Base-by-base conservation (phyloP, 2,797 vertebrate species). In the Myripristis murdjan region DNA sequence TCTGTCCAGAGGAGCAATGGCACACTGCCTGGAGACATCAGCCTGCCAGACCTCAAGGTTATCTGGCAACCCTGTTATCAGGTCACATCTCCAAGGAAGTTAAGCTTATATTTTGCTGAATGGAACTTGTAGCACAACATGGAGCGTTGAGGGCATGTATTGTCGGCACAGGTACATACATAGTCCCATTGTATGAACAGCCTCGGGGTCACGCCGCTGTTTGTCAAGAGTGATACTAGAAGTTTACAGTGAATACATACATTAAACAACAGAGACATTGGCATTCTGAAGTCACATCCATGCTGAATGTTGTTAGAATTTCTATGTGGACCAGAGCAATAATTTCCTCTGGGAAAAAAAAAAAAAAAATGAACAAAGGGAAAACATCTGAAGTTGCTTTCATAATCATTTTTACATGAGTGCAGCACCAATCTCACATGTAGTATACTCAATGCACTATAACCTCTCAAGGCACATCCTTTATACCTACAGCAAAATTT, bases 51-150 rank as follows among this genome's bases (percentile, higher is more conserved):
- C 73, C 59, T 74, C 74, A 64, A 88, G 77, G 79, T 82, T 73
- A 85, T 80, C 61, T 14, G 46, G 61, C 49, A 63, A 61, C 35
- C 26, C 0, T 12, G 53, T 78, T 83, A 79, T 84, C 75, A 61
- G 82, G 77, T 88, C 89, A 89, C 86, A 85, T 84, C 81, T 79
- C 70, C 44, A 26, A 48, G 74, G 73, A n/a, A 75, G 39, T 24
- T 66, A 1, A n/a, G 52, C 51, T n/a, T 63, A 37, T 5, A 60
- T 68, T 66, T 71, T 43, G 52, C 20, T 70, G 39, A 59, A 58
- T 70, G 64, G 54, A 65, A 71, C 70, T 62, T 62, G 59, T 48
- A 60, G 64, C 59, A 54, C 35, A 49, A 58, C 37, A 47, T 43
- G 10, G 15, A 22, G 28, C 56, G 79, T 66, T 60, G 64, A 75